Percentiles rank a stretch among this genome's conserved stretches.
Conservation (phyloP, 2,797 vertebrate genomes). For the Mionectes olivaceus region DNA sequence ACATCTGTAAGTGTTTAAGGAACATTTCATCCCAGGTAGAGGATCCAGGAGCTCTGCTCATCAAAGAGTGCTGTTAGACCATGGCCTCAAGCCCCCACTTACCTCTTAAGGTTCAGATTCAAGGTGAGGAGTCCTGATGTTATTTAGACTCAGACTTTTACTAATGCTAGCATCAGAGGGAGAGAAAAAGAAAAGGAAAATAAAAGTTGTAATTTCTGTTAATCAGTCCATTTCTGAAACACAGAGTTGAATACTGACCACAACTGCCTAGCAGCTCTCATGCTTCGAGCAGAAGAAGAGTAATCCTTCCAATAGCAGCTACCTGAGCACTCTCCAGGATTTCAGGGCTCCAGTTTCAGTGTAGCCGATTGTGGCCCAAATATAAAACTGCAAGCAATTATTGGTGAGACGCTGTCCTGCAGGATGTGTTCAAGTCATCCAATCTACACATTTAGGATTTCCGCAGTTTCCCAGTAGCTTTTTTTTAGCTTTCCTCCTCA, state of each 20-base stretch:
- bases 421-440: not conserved
- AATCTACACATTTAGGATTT: not conserved
- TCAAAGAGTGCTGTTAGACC: not conserved
- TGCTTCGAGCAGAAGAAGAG: not conserved
- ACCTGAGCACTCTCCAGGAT: not conserved
- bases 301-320: not conserved
- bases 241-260: not conserved
- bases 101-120: not conserved
- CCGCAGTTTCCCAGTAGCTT: not conserved
- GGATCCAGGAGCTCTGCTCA: not conserved
- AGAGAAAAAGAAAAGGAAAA: not conserved
- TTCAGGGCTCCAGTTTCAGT: not conserved
- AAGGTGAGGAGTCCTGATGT: not conserved
- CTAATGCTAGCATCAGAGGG: not conserved
- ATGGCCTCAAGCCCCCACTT: not conserved
- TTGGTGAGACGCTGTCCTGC: not conserved
- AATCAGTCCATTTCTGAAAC: not conserved
- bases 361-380: not conserved
- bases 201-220: not conserved
- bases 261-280: not conserved
- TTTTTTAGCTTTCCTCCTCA: not conserved
- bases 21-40: not conserved
- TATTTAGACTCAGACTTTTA: not conserved
- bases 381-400: not conserved
- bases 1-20: not conserved